Conservation (phyloP, 2,113 vertebrate species). For the Mastomys coucha region DNA sequence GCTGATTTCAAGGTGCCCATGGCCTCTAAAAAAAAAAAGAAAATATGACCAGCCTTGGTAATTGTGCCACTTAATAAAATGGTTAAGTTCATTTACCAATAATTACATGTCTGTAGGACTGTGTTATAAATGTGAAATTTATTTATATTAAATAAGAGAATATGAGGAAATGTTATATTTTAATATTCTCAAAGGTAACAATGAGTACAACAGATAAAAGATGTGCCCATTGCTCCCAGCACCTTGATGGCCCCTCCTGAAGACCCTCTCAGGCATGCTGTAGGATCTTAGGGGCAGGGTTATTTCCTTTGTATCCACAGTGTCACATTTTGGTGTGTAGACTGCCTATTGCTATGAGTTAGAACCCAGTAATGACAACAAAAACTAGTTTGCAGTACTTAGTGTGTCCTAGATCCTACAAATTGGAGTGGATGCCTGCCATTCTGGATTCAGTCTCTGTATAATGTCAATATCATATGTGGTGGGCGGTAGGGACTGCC, state of each 20-base stretch:
- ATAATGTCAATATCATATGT: too few species aligned
- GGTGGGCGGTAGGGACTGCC: not conserved
- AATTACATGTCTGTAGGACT: not conserved
- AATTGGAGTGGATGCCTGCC: not conserved
- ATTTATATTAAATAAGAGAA: not conserved
- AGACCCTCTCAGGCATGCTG: not conserved
- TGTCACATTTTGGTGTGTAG: not conserved
- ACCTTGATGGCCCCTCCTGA: fast-evolving
- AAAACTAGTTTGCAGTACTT: not conserved
- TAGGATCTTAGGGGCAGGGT: too few species aligned
- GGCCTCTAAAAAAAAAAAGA: not conserved
- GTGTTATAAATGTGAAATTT: not conserved
- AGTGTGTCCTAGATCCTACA: too few species aligned
- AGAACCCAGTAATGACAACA: not conserved
- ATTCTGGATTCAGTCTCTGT: not conserved
- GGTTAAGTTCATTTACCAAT: not conserved
- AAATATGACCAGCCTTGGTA: not conserved
- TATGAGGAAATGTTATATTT: conserved; percentile 8
- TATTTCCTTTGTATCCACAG: not conserved
- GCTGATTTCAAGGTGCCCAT: not conserved
- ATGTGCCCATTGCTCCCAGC: not conserved
- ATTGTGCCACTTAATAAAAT: not conserved
- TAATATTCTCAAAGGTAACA: not conserved
- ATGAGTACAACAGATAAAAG: not conserved
- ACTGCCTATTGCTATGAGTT: not conserved